Conservation (phyloP, 2,797 vertebrate species). For the Vespertilio murinus region DNA sequence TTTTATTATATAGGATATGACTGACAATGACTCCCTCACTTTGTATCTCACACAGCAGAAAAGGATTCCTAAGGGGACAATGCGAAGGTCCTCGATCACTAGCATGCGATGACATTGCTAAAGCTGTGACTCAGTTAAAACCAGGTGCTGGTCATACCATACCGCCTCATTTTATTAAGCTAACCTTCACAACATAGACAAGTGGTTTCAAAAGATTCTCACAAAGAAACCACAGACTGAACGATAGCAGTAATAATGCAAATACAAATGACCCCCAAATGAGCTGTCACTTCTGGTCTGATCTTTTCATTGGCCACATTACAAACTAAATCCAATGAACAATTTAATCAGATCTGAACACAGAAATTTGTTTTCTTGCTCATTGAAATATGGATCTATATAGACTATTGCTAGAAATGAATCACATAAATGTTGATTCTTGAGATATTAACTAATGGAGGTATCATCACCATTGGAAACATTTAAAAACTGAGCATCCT, state of each 20-base stretch:
- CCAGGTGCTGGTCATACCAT: background rate
- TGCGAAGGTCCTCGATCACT: background rate
- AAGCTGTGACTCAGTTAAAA: background rate
- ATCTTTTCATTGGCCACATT: background rate
- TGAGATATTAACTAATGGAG: background rate
- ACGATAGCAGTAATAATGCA: background rate
- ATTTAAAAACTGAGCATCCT: background rate
- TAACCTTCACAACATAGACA: background rate
- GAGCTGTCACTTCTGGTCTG: background rate
- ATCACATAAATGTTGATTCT: background rate
- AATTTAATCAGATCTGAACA: conserved; percentile 39
- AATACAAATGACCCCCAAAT: conserved; percentile 4
- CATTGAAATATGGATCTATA: background rate
- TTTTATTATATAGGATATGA: background rate
- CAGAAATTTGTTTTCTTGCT: background rate
- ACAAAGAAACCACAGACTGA: conserved; percentile 17
- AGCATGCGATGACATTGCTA: background rate
- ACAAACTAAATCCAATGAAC: background rate
- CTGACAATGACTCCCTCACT: background rate
- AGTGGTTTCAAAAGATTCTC: background rate
- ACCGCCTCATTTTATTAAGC: background rate
- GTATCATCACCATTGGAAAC: background rate
- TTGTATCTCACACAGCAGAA: background rate
- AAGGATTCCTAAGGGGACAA: background rate
- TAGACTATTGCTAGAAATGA: background rate